These are phyloP conservation scores for Onychorhynchus coronatus DNA, from an alignment of 2,113 vertebrate genomes.

Conservation along the genomic window DNA sequence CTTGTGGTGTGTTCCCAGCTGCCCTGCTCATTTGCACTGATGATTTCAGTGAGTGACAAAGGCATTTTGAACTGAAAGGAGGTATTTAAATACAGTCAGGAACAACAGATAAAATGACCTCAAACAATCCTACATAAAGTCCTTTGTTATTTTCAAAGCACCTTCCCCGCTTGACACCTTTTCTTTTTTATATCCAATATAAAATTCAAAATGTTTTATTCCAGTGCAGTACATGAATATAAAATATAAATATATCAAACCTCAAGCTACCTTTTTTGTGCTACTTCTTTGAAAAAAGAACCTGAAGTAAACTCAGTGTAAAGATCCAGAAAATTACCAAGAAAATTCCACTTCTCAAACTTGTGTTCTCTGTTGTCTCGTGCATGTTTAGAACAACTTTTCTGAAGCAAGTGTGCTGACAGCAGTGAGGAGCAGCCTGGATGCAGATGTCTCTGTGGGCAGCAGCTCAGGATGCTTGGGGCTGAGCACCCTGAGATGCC, in stretches of 20 bases:
- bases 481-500: neutral
- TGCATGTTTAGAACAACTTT: neutral
- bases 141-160: constrained; percentile 49
- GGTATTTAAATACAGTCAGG: neutral
- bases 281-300: constrained; percentile 4
- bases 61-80: neutral
- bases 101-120: constrained; percentile 36
- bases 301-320: neutral
- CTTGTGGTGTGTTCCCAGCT: neutral
- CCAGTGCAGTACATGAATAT: neutral
- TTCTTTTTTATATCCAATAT: constrained; percentile 28
- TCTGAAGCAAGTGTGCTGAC: neutral
- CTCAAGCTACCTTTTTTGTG: neutral
- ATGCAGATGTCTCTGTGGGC: neutral
- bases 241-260: constrained; percentile 26
- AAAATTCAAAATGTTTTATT: constrained; percentile 52
- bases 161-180: constrained; percentile 11
- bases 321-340: neutral
- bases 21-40: neutral
- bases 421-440: neutral
- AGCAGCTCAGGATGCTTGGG: neutral
- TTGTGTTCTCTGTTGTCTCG: neutral
- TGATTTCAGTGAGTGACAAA: neutral
- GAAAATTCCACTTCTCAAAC: neutral
- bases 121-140: constrained; percentile 15